Evolutionary conservation across 2,113 vertebrate genomes (phyloP).

Genomic region (Grus americana): DNA sequence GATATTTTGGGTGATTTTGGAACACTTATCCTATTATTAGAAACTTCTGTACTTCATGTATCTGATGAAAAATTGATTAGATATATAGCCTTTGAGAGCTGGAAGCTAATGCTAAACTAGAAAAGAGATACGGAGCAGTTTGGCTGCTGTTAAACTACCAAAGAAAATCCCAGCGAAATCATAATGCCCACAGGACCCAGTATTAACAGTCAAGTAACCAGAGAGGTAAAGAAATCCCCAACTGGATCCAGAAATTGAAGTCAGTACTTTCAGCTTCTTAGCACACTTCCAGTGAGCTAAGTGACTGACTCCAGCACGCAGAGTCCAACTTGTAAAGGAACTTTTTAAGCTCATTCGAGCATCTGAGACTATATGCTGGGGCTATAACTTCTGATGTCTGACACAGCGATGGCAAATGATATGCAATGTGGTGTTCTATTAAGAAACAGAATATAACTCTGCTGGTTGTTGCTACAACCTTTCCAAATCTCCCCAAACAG

Average conservation of each 20-base stretch:
- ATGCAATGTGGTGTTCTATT: background rate
- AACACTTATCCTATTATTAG: slow-evolving; percentile 68
- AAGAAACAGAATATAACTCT: background rate
- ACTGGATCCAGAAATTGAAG: slow-evolving; percentile 56
- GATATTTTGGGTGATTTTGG: slow-evolving; percentile 59
- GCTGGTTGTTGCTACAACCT: background rate
- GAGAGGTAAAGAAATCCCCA: slow-evolving; percentile 68
- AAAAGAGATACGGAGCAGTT: slow-evolving; percentile 37
- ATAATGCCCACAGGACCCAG: slow-evolving; percentile 47
- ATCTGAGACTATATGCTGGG: background rate
- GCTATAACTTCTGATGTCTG: background rate
- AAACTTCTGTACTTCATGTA: slow-evolving; percentile 30
- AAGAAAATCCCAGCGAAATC: slow-evolving; percentile 54
- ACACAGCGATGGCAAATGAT: background rate
- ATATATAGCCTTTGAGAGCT: slow-evolving; percentile 27
- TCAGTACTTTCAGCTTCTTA: slow-evolving; percentile 54
- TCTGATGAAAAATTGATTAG: slow-evolving; percentile 65
- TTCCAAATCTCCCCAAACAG: background rate
- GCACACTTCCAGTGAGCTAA: slow-evolving; percentile 17
- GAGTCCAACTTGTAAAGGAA: background rate
- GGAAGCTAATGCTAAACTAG: slow-evolving; percentile 39
- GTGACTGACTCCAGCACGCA: background rate
- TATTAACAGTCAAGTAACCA: slow-evolving; percentile 56
- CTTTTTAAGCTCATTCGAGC: background rate
- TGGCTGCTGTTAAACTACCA: slow-evolving; percentile 55